Evolutionary conservation across 2,797 vertebrate genomes (phyloP), one percentile per base, ranked within the genome.

Genomic region (Sitta carolinensis): DNA sequence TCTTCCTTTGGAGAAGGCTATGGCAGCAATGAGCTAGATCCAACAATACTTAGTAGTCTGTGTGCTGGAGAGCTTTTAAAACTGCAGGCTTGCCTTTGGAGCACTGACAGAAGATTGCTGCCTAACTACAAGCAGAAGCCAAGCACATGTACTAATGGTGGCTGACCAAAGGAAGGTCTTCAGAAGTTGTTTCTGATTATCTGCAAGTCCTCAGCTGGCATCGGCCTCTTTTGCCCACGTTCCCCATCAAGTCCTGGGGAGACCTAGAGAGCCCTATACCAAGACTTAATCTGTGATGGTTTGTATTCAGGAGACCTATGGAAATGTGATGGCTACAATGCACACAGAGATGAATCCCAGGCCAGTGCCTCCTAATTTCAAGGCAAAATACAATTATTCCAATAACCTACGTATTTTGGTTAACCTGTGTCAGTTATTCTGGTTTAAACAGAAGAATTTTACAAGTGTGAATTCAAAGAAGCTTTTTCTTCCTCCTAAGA

Each of bases 191-290:
- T 80, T 34, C 38, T 4, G 0, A 9, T 68, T 57, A 72, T 40
- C 40, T 36, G 45, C 4, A 75, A 76, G 29, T 84, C 38, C 51
- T 75, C 69, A 72, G n/a, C 32, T 72, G 62, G 36, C 45, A 59
- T 25, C 0, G 0, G n/a, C 34, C 22, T 52, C n/a, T 34, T 67
- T 87, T 2, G 1, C 45, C 72, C 18, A 10, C 2, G 6, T 52
- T 88, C 16, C 23, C 27, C 27, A 54, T 23, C 14, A 50, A 87
- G 54, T 67, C 19, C 38, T 42, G 59, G 27, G n/a, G 20, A 75
- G 10, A 34, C 32, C 36, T 36, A 16, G 26, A 1, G 25, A 91
- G n/a, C 30, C 77, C 32, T 79, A 87, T 38, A 38, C 50, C 1
- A 2, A 76, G 36, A 36, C 36, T 47, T 52, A 78, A 16, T 9